These are phyloP conservation scores for Artemia franciscana DNA, from an alignment of 1,140 invertebrate species.

Conservation along the genomic window DNA sequence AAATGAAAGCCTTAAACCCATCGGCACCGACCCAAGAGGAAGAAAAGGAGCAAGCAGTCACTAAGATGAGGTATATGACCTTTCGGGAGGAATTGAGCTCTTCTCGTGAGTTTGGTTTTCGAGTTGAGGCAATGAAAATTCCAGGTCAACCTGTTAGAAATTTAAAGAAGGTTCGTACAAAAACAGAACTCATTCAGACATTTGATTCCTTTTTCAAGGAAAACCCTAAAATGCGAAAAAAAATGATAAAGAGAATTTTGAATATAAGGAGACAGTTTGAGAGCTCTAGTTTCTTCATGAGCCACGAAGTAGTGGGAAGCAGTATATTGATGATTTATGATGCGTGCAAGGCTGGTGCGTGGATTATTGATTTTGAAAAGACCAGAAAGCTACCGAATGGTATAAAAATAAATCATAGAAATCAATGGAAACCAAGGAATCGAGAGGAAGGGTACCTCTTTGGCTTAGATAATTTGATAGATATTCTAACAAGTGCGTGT, in stretches of 20 bases:
- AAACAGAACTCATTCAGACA: slow-evolving; percentile 47
- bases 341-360: slow-evolving; percentile 54
- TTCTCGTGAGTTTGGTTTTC: slow-evolving; percentile 69
- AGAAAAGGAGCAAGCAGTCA: slow-evolving; percentile 47
- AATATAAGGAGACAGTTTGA: slow-evolving; percentile 55
- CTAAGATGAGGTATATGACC: slow-evolving; percentile 81
- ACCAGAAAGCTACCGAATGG: slow-evolving; percentile 47
- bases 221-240: slow-evolving; percentile 32
- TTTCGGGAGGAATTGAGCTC: slow-evolving; percentile 83
- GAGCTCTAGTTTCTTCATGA: slow-evolving; percentile 59
- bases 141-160: slow-evolving; percentile 46
- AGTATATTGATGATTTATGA: slow-evolving; percentile 86
- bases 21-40: slow-evolving; percentile 60
- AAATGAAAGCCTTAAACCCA: slow-evolving; percentile 58
- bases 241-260: slow-evolving; percentile 44
- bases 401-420: slow-evolving; percentile 38
- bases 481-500: no score
- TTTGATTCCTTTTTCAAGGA: slow-evolving; percentile 51
- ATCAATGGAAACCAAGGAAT: slow-evolving; percentile 61
- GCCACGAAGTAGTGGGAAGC: slow-evolving; percentile 81
- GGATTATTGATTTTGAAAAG: slow-evolving; percentile 93
- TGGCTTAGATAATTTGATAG: slow-evolving; percentile 56
- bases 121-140: slow-evolving; percentile 87
- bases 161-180: slow-evolving; percentile 39
- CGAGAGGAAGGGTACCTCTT: slow-evolving; percentile 81